Conservation (phyloP, 30 jellyfish, hydroid and myxozoan species). For the Nemopilema nomurai region DNA sequence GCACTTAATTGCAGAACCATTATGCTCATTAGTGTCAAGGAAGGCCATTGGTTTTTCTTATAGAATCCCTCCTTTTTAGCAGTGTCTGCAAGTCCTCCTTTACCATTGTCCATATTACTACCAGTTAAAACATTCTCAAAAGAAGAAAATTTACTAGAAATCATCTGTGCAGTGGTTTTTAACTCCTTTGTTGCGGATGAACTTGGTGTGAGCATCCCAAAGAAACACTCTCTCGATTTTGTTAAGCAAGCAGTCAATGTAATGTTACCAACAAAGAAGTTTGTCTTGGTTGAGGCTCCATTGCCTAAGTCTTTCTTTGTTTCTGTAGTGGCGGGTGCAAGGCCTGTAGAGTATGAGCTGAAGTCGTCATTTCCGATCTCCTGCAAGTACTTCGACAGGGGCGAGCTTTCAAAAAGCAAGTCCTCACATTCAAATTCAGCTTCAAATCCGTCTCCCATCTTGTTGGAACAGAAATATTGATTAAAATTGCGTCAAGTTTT, state of each 20-base stretch:
- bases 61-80: neutral
- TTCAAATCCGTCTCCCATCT: slow-evolving; percentile 26
- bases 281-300: neutral
- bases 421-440: slow-evolving; percentile 50
- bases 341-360: slow-evolving; percentile 16
- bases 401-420: slow-evolving; percentile 49
- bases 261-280: neutral
- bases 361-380: slow-evolving; percentile 48
- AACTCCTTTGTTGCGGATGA: neutral
- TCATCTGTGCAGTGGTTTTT: neutral
- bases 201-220: neutral
- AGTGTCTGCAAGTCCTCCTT: neutral
- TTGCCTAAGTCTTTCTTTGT: neutral
- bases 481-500: no score
- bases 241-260: neutral
- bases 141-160: neutral
- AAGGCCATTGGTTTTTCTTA: neutral
- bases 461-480: neutral
- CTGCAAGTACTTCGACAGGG: slow-evolving; percentile 46
- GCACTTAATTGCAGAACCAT: neutral
- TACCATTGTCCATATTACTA: neutral
- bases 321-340: neutral
- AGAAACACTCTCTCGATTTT: neutral
- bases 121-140: neutral
- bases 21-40: neutral